These are phyloP conservation scores for Sminthurides aquaticus DNA, from an alignment of 2,888 invertebrate genomes.

Conservation along the genomic window DNA sequence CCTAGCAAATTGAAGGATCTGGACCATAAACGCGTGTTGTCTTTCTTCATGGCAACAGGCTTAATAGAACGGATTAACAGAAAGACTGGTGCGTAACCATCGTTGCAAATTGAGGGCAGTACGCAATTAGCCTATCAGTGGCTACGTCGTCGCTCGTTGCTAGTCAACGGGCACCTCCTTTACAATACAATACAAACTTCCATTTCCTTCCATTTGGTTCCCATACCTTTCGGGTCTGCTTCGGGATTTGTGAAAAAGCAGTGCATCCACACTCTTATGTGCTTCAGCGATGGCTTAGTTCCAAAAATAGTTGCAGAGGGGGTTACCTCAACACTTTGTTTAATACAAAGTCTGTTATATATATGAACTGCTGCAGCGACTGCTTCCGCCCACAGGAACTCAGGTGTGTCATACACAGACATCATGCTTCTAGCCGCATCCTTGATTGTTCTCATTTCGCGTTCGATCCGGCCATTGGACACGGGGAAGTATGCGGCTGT, in stretches of 20 bases:
- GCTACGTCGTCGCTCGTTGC: no score
- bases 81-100: no score
- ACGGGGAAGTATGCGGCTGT: not conserved
- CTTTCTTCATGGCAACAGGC: no score
- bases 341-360: not conserved
- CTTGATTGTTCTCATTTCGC: constrained; percentile 44
- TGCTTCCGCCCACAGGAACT: constrained; percentile 19
- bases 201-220: not conserved
- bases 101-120: no score
- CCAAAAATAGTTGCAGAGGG: not conserved
- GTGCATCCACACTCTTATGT: not conserved
- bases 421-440: constrained; percentile 44
- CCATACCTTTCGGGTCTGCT: not conserved
- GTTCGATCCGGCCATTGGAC: constrained; percentile 38
- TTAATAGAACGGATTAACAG: no score
- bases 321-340: not conserved
- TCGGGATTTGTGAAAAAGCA: not conserved
- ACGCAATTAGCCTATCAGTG: no score
- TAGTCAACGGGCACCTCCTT: no score
- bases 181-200: no score
- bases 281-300: not conserved
- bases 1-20: no score
- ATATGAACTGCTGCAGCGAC: not conserved
- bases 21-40: no score
- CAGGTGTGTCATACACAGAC: constrained; percentile 39